These are phyloP conservation scores for Xylocopa sonorina DNA, from an alignment of 1,140 invertebrate species.

Conservation along the genomic window DNA sequence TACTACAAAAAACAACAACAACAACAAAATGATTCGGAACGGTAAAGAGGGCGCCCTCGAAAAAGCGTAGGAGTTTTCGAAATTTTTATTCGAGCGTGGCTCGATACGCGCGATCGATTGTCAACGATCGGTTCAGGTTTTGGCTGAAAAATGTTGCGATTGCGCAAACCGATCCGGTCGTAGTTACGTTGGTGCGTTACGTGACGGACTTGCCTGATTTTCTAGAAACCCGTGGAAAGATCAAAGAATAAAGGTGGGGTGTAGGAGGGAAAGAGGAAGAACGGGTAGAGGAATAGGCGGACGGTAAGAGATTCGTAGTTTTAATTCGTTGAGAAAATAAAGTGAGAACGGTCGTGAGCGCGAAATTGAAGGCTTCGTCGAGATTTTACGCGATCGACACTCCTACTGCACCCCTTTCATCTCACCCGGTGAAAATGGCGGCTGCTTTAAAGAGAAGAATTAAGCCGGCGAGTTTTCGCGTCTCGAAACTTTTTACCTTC, in stretches of 20 bases:
- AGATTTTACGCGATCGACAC: conserved; percentile 59
- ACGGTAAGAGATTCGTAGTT: conserved; percentile 12
- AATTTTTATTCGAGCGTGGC: not conserved
- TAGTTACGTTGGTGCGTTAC: conserved; percentile 55
- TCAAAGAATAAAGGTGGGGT: too few relatives aligned
- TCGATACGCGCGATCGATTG: not conserved
- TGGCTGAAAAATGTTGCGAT: conserved; percentile 46
- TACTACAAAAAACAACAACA: too few relatives aligned
- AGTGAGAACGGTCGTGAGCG: conserved; percentile 25
- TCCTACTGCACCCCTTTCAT: not conserved
- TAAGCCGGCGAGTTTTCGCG: conserved; percentile 54
- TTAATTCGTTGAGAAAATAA: conserved; percentile 54
- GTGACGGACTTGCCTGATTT: conserved; percentile 59
- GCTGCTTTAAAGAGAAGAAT: conserved; percentile 43
- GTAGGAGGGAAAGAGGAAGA: too few relatives aligned
- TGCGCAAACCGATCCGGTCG: conserved; percentile 32
- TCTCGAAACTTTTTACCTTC: conserved; percentile 48
- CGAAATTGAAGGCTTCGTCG: conserved; percentile 34
- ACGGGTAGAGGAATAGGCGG: too few relatives aligned
- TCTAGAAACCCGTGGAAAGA: not conserved
- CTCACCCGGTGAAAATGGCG: conserved; percentile 29
- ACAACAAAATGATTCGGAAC: too few relatives aligned
- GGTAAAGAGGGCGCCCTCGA: too few relatives aligned
- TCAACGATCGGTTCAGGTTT: not conserved
- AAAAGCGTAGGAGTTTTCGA: too few relatives aligned